Percentiles rank a stretch among this genome's conserved stretches.
phyloP scores from a whole-genome alignment of 2,797 vertebrate species.

The Hyperoplus lanceolatus region DNA sequence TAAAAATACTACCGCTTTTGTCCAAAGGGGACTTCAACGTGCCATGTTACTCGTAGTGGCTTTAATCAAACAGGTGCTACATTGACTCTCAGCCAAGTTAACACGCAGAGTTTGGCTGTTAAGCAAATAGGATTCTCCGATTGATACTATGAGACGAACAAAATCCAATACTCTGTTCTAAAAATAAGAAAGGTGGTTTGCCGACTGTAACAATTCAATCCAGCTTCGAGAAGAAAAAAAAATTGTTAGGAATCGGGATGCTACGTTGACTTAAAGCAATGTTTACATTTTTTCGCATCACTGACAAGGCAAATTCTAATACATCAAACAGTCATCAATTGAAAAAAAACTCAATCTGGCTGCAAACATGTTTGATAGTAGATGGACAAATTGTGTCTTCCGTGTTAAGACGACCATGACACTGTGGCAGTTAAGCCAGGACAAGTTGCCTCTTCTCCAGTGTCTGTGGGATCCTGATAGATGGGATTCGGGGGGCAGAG shows the following conservation, averaged over 20 bases:
- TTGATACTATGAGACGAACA: neutral
- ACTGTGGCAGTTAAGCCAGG: slow-evolving; percentile 14
- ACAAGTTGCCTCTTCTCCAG: slow-evolving; percentile 21
- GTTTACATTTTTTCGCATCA: neutral
- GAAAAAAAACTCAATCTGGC: slow-evolving; percentile 2
- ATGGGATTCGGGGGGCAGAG: slow-evolving; percentile 61
- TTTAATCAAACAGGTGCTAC: slow-evolving; percentile 26
- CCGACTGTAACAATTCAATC: slow-evolving; percentile 4
- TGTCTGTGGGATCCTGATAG: slow-evolving; percentile 56
- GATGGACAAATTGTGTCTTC: slow-evolving; percentile 11
- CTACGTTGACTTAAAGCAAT: neutral
- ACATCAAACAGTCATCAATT: neutral
- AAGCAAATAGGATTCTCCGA: neutral
- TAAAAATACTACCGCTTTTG: too few species aligned
- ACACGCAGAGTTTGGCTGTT: slow-evolving; percentile 4
- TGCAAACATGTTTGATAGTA: slow-evolving; percentile 4
- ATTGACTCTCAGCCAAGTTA: slow-evolving; percentile 21
- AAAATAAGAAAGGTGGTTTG: slow-evolving; percentile 13
- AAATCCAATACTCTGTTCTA: neutral
- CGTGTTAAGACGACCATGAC: neutral
- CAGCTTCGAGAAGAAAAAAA: neutral
- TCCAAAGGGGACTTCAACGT: too few species aligned
- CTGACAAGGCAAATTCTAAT: neutral
- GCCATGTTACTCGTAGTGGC: too few species aligned
- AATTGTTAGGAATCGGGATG: neutral